Base-by-base conservation (phyloP, 2,888 invertebrate genomes). In the Endotricha flammealis region DNA sequence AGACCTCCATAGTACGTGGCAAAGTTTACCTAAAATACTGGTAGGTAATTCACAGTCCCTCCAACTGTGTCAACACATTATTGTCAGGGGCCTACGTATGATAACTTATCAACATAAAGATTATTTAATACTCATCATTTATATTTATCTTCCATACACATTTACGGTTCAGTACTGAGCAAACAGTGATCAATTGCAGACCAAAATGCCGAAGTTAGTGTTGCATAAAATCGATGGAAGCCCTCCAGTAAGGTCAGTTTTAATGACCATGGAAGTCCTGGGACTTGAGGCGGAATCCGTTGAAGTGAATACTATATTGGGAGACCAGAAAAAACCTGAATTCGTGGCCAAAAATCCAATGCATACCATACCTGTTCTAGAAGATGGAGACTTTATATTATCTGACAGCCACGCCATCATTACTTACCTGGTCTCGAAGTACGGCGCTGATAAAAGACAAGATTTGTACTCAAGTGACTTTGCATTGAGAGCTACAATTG, bases 401-500 rank as follows among this genome's bases (percentile, higher is more conserved):
- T 44, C 60, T 4, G 71, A 70, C 14, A 71, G 70, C 24, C 70
- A 70, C 17, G 64, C 71, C 0, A 73, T 73, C 8, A 51, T 64
- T 0, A 64, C 61, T 0, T 73, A 73, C 35, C 38, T 73, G 7
- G 57, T 64, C 0, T 62, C 67, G 0, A 73, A 70, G 35, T 73
- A 67, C 23, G 72, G 71, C 16, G 61, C 52, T 1, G 62, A 64
- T 0, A 57, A 58, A 17, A 44, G 53, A 29, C 48, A 53, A 2
- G 42, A 51, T 30, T 35, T 65, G 9, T 72, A 71, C 45, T 68
- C 72, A 32, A 46, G 36, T 2, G 70, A 68, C 25, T 31, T 61
- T 16, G 46, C 48, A 7, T 24, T 44, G 41, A 57, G 62, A 46
- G 60, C 67, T 1, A 52, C 48, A 12, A 46, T 72, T 6, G 57